Evolutionary conservation across 2,888 invertebrate species (phyloP).

Genomic region (Artemia sinica): DNA sequence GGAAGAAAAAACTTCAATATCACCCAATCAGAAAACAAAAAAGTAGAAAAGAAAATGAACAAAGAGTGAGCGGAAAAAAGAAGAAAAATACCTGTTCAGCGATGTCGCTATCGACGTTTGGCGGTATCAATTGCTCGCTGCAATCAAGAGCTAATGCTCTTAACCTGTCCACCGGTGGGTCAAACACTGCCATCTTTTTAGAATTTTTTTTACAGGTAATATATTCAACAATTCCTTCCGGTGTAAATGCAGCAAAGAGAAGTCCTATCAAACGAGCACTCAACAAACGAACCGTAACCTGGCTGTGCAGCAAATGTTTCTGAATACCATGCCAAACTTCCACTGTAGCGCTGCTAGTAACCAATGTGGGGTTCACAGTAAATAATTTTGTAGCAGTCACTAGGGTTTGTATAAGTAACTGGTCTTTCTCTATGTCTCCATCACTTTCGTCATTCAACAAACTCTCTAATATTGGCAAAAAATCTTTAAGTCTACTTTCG

Average conservation of each 20-base stretch:
- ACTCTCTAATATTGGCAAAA: slow-evolving; percentile 38
- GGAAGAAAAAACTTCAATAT: too few species aligned
- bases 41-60: too few species aligned
- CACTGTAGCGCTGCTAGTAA: slow-evolving; percentile 37
- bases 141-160: slow-evolving; percentile 29
- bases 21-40: too few species aligned
- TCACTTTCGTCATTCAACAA: slow-evolving; percentile 6
- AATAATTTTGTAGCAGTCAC: slow-evolving; percentile 18
- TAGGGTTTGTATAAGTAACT: slow-evolving; percentile 19
- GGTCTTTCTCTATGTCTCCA: slow-evolving; percentile 17
- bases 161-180: slow-evolving; percentile 27
- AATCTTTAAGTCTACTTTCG: slow-evolving; percentile 41
- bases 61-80: neutral
- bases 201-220: neutral
- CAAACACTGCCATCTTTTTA: slow-evolving; percentile 14
- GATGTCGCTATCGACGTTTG: slow-evolving; percentile 47
- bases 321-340: slow-evolving; percentile 51
- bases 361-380: neutral
- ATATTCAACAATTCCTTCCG: slow-evolving; percentile 39
- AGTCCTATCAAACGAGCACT: slow-evolving; percentile 57
- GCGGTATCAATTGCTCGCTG: slow-evolving; percentile 27
- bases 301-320: slow-evolving; percentile 55
- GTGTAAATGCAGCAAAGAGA: slow-evolving; percentile 46
- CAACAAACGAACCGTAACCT: slow-evolving; percentile 65
- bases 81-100: slow-evolving; percentile 43